Evolutionary conservation across 2,888 invertebrate species (phyloP), one percentile per base, ranked within the genome.

Genomic region (Thera obeliscata): DNA sequence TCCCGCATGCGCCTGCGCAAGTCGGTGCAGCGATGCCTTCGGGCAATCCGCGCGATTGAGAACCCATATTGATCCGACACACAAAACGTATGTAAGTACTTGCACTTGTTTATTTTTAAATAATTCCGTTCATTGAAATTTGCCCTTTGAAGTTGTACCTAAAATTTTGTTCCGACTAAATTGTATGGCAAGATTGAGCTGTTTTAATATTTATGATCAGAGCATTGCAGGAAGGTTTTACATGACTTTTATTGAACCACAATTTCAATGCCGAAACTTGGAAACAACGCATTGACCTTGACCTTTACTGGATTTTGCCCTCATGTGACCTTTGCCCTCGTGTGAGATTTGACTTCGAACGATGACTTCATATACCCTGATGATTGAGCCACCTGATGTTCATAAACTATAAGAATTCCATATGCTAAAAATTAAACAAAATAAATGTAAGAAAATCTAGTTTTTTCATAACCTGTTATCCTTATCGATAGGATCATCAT

Each of bases 31-130:
- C 74, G 80, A 78, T 71, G 76, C 87, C 91, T 87, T 76, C 81
- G 73, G 91, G 91, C 90, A 78, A 87, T 84, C 85, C 82, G 82
- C 86, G 81, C 86, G 87, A 89, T 90, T 89, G 82, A 85, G 84
- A 84, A 89, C 85, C 90, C 91, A 90, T 91, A 92, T 89, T 87
- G 90, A 88, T 87, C 89, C 83, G 78, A 75, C 75, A 81, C 81
- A 78, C 80, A 81, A 78, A 71, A 46, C 9, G 9, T 9, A 46
- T 46, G 43, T 46, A 46, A 68, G 65, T 71, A 67, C 73, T 64
- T 66, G 52, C 56, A 65, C 64, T 63, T 68, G 56, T 69, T 67
- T 64, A 64, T 73, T 69, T 72, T 67, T 62, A 64, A 61, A 65
- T 70, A 52, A 69, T 64, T 63, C 63, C 38, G 63, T 48, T 66